Base-by-base conservation (phyloP, 2,888 invertebrate species). In the Drosophila stalkeri region DNA sequence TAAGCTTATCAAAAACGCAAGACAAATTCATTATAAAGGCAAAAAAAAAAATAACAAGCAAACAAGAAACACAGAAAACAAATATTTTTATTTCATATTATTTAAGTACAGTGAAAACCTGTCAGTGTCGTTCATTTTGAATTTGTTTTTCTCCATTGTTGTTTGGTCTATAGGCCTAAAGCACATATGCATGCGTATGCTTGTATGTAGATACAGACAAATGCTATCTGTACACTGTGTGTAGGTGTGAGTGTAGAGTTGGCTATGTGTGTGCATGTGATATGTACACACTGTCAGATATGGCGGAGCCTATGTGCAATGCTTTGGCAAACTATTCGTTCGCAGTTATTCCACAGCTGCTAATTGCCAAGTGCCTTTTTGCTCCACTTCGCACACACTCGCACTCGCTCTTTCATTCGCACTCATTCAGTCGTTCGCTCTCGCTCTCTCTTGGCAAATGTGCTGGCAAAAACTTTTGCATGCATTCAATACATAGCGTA, bases 71-170 rank as follows among this genome's bases (percentile, higher is more conserved):
- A 14, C 62, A 43, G 62, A 44, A 59, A 73, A 51, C 63, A 73
- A 79, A 79, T 73, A 76, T 77, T 73, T 57, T 68, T 55, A 60
- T 64, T 43, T 57, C 72, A 72, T 75, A 72, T 78, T 79, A 74
- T 69, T 74, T 56, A 66, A 74, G 35, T 71, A 68, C 69, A 81
- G 70, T 71, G 79, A 68, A 87, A 83, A 81, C 68, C 81, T 86
- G 86, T 79, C 84, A 82, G 76, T 80, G 86, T 77, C 86, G 78
- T 57, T 76, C 75, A 69, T 54, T 54, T 54, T 75, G 68, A 81
- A 69, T 83, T 76, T 81, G 52, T 70, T 75, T 84, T 70, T 70
- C 80, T 59, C 57, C 47, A 55, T 49, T 55, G 61, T 64, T 72
- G 64, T 52, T 72, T 60, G 64, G 78, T 14, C 55, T 77, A 12